A percentile compares a stretch with the other conserved stretches of the same genome.
Conservation (phyloP, 2,113 vertebrate species). For the Trochalopteron elliotii region DNA sequence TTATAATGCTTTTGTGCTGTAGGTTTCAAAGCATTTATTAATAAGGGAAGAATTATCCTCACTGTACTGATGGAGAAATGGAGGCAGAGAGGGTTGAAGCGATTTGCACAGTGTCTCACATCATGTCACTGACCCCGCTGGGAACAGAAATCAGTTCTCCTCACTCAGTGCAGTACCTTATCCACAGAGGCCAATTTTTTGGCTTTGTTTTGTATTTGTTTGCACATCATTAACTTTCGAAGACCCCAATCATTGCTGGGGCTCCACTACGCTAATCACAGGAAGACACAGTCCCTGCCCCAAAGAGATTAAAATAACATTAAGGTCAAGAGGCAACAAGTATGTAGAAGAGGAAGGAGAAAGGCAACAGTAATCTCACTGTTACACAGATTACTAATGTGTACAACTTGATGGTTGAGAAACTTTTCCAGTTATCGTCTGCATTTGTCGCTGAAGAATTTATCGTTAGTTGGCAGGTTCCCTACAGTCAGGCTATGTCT, state of each 20-base stretch:
- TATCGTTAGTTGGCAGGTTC: constrained; percentile 4
- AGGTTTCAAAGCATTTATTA: constrained; percentile 66
- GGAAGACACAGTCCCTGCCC: constrained; percentile 61
- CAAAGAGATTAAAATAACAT: constrained; percentile 65
- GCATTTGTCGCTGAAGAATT: constrained; percentile 1
- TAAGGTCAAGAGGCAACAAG: constrained; percentile 51
- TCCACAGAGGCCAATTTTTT: constrained; percentile 48
- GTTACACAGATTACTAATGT: constrained; percentile 8
- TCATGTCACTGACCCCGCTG: constrained; percentile 58
- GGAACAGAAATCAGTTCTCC: constrained; percentile 66
- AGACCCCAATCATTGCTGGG: constrained; percentile 41
- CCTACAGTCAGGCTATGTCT: not conserved
- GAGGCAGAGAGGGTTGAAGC: constrained; percentile 60
- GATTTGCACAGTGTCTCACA: constrained; percentile 67
- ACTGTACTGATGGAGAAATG: constrained; percentile 63
- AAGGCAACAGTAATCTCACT: constrained; percentile 46
- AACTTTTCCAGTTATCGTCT: not conserved
- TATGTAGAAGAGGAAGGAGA: constrained; percentile 22
- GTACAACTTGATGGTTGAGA: not conserved
- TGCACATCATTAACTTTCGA: constrained; percentile 46
- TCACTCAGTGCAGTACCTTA: constrained; percentile 57
- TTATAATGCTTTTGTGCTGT: constrained; percentile 51
- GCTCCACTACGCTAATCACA: constrained; percentile 47
- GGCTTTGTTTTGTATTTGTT: constrained; percentile 31
- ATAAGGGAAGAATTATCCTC: constrained; percentile 66